Evolutionary conservation across 1,140 invertebrate genomes (phyloP), one percentile per base, ranked within the genome.

Genomic region (Dendroctonus valens): DNA sequence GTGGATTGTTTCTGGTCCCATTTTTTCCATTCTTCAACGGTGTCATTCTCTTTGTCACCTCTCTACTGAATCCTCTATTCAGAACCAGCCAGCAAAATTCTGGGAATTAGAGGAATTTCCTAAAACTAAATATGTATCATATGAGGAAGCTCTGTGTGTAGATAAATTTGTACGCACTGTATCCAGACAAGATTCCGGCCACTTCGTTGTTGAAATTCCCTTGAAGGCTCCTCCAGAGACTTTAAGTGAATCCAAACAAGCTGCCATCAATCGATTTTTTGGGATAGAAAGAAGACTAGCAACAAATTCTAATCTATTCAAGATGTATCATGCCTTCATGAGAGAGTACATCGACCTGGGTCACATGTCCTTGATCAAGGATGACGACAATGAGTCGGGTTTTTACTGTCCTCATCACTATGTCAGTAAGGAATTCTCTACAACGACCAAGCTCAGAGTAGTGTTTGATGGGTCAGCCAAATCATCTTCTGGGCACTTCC

Each of bases 381-480:
- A 52, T 41, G 7, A 26, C 38, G 9, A 26, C 8, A 46, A 14
- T 7, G 7, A 66, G 37, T 6, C 11, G 7, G 6, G 7, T 42
- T 69, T 52, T 46, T 55, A 12, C 15, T n/a, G 62, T 6, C 58
- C 55, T 11, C 68, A 67, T 64, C 52, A 63, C 40, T 38, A 62
- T 7, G 51, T 69, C 6, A 8, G 55, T 26, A 68, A 68, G 41
- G 15, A 63, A 2, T 40, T 15, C 49, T 67, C 59, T 14, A 39
- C 46, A 6, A 67, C 65, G 2, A 67, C 50, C 2, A 67, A 53
- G 9, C 8, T 54, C 5, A 61, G 78, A 50, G 72, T 78, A 5
- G 78, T 81, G 3, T 79, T 80, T 68, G 73, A 80, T 66, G 79
- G 70, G 0, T 78, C 77, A 6, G 50, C 65, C 5, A 76, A 76